phyloP scores from a whole-genome alignment of 2,113 vertebrate genomes.

The Psammodynastes pulverulentus region DNA sequence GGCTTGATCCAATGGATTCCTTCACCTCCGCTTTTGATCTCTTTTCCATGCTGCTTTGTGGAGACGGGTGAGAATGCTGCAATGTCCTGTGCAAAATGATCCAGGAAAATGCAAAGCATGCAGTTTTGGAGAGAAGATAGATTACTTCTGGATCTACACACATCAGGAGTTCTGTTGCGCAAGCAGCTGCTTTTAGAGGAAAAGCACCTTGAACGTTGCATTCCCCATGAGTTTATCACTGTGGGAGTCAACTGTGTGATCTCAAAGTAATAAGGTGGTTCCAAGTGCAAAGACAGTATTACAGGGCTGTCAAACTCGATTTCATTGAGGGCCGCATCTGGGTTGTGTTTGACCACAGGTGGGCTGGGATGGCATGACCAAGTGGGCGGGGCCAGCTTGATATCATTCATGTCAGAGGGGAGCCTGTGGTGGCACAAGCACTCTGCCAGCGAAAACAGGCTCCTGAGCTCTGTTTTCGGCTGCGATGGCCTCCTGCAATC shows the following conservation, averaged over 20 bases:
- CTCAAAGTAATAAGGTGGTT: not conserved
- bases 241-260: not conserved
- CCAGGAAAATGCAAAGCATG: not conserved
- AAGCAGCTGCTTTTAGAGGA: not conserved
- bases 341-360: too few relatives aligned
- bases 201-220: not conserved
- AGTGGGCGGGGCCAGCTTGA: too few relatives aligned
- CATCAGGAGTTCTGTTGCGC: not conserved
- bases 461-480: too few relatives aligned
- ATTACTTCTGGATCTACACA: not conserved
- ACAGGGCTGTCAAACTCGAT: too few relatives aligned
- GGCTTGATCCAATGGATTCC: not conserved
- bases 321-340: too few relatives aligned
- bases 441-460: too few relatives aligned
- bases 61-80: not conserved
- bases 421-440: too few relatives aligned
- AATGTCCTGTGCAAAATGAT: not conserved
- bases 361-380: too few relatives aligned
- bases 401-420: too few relatives aligned
- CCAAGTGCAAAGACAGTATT: not conserved
- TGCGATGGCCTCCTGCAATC: too few relatives aligned
- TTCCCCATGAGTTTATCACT: not conserved
- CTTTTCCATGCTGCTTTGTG: not conserved
- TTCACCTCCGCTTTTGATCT: not conserved
- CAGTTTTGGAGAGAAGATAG: not conserved